Evolutionary conservation across 2,113 vertebrate species (phyloP), one percentile per base, ranked within the genome.

Genomic region (Acanthochromis polyacanthus): DNA sequence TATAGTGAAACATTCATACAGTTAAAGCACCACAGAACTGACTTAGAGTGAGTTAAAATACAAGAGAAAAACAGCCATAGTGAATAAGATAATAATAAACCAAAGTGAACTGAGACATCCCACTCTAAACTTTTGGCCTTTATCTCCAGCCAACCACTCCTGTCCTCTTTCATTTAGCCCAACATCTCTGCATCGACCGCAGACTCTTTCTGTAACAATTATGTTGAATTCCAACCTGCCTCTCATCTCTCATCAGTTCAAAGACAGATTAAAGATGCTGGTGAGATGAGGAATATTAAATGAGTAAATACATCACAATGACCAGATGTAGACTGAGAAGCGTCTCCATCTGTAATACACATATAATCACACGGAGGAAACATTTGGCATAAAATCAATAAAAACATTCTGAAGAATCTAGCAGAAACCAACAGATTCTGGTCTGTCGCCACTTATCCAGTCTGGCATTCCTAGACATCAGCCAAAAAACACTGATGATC

Each of bases 401-500:
- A 36, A 58, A 67, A 59, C 61, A 64, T 2, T 43, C 40, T 3
- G 22, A 59, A 71, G 61, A 68, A 74, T 60, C 59, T 23, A 23
- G 43, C 65, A 64, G 66, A 30, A 43, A 89, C 75, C 72, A 66
- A 48, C 59, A 66, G 30, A 22, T 53, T 52, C 56, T 68, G 72
- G 50, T 89, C 61, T 75, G 71, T 77, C 43, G 3, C 63, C 62
- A 71, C 71, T 77, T 60, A 86, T 59, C 67, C 63, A 58, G 68
- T 80, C 78, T 78, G 65, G 66, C 75, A 75, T 87, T 84, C 52
- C 61, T 46, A 46, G 15, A 75, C 59, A 8, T 65, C 0, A 14
- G 46, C 55, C 10, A 20, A 66, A 28, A 59, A 59, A 60, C 25
- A 25, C 1, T 50, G n/a, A 73, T 19, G 46, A 69, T 69, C 16